phyloP scores from a whole-genome alignment of 2,888 invertebrate genomes.

The Phaedon cochleariae region DNA sequence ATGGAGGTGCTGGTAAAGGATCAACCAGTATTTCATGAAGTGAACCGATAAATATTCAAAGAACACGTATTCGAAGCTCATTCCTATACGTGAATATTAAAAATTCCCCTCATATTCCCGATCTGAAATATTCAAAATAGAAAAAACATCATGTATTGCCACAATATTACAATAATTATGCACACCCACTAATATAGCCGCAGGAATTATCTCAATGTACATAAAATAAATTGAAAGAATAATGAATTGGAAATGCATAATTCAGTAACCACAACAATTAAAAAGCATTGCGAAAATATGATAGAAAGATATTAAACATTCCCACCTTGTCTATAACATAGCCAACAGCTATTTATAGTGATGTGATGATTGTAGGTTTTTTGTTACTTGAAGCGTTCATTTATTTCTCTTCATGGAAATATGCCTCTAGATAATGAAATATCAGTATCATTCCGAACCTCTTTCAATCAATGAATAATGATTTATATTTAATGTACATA shows the following conservation, averaged over 20 bases:
- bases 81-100: not conserved
- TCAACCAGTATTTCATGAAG: not conserved
- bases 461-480: too few species aligned
- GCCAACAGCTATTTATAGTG: not conserved
- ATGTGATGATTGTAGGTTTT: not conserved
- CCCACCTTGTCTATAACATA: not conserved
- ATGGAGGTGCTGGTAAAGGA: not conserved
- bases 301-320: not conserved
- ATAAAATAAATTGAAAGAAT: not conserved
- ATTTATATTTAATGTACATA: too few species aligned
- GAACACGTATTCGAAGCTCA: not conserved
- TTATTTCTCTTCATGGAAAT: too few species aligned
- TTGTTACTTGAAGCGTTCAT: not conserved
- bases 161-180: conserved; percentile 2
- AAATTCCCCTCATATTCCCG: not conserved
- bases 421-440: too few species aligned
- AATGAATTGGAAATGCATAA: not conserved
- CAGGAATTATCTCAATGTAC: not conserved
- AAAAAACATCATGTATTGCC: not conserved
- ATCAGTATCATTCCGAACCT: too few species aligned
- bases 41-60: not conserved
- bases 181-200: not conserved
- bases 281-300: not conserved
- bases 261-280: conserved; percentile 1
- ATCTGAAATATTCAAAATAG: not conserved